Conservation (phyloP, 2,797 vertebrate genomes). For the Lacerta viridis region DNA sequence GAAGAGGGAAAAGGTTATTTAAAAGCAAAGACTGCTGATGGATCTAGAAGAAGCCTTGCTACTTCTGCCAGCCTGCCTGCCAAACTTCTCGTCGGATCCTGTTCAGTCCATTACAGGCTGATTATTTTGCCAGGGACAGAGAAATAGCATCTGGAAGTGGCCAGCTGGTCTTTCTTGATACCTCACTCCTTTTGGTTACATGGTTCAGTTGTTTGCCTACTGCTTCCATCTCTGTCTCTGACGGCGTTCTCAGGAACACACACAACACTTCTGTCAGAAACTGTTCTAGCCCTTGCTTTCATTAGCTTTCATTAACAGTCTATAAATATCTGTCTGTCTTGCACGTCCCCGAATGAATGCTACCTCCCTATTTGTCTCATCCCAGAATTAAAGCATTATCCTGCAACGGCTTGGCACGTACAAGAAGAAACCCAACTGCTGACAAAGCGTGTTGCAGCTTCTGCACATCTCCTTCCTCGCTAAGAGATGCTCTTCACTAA, state of each 20-base stretch:
- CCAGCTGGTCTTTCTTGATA: constrained; percentile 45
- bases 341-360: constrained; percentile 63
- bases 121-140: constrained; percentile 47
- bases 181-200: constrained; percentile 26
- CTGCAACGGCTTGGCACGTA: constrained; percentile 40
- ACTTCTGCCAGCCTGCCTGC: neutral
- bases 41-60: constrained; percentile 31
- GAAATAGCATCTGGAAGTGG: constrained; percentile 33
- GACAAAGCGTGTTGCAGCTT: constrained; percentile 27
- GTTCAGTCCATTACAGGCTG: neutral
- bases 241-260: constrained; percentile 55
- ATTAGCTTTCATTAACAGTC: constrained; percentile 70
- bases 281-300: constrained; percentile 50
- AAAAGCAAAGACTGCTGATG: constrained; percentile 22
- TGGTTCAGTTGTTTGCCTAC: constrained; percentile 52
- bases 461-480: constrained; percentile 53
- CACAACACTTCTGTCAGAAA: constrained; percentile 32
- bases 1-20: constrained; percentile 49
- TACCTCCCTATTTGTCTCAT: constrained; percentile 53
- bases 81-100: neutral
- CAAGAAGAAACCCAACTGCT: constrained; percentile 56
- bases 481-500: constrained; percentile 51
- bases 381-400: constrained; percentile 60
- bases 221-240: constrained; percentile 45
- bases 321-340: constrained; percentile 76